Base-by-base conservation (phyloP, 2,888 invertebrate genomes). In the Lasioglossum pauxillum region DNA sequence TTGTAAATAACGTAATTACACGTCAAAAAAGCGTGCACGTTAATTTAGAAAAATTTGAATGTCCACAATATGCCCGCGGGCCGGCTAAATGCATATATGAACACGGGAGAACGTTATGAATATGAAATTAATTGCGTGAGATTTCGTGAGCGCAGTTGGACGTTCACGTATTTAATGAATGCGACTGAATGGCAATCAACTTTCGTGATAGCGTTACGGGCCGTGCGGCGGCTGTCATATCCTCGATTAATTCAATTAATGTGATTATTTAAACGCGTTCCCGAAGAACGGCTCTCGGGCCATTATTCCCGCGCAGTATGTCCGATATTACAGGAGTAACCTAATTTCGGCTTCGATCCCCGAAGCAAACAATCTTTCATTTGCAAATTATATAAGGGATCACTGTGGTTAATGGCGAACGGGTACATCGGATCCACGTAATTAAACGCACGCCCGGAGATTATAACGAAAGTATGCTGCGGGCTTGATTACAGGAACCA, bases 231-330 rank as follows among this genome's bases (percentile, higher is more conserved):
- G 19, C 31, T 16, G 23, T 57, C 16, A 10, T 16, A 27, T 38
- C 57, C 35, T 35, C 53, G 31, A 73, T 53, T 73, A 73, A 83
- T 82, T 31, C 3, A 19, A 67, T 67, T 67, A 67, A 67, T 69
- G 3, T n/a, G 38, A 23, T 69, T 69, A 35, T 19, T 69, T 69
- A 53, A 69, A 35, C 38, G 19, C 19, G 31, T 16, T 23, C 31
- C 31, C 67, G 49, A 3, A 23, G 19, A 67, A 35, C 67, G 19
- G 19, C 27, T 67, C 19, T 7, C 4, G 23, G 16, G 60, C 27
- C 12, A 41, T 80, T 69, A 49, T 73, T 53, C 8, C 16, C 67
- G 7, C 8, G 3, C 19, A 16, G 75, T 49, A 8, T 27, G 14
- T 8, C 35, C 23, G 31, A 27, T 35, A 46, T 19, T 60, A 12